Base-by-base conservation (phyloP, 1,140 invertebrate genomes). In the Euura lappo region DNA sequence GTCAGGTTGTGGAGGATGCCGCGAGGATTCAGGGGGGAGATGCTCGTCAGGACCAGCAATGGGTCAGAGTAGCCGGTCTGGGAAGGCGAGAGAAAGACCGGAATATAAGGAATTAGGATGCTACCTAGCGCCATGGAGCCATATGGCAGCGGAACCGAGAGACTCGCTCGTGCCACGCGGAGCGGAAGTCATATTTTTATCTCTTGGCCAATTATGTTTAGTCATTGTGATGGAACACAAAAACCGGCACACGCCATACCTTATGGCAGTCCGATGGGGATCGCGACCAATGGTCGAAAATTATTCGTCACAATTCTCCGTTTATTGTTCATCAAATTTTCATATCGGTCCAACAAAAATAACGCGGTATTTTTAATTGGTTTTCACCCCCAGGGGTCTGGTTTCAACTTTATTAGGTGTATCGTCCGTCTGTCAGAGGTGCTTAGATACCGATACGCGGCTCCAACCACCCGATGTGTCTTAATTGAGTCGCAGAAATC, bases 161-260 rank as follows among this genome's bases (percentile, higher is more conserved):
- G 51, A n/a, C 51, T 60, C 51, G 51, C 13, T 8, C 51, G 28
- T 28, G 28, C 28, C 28, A 28, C 51, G 13, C 51, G 51, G 8
- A 60, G 51, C 51, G 51, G 51, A 60, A 60, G 51, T 60, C 51
- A 60, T 60, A 60, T 60, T 60, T 60, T 60, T 60, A 60, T 60
- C 51, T 60, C 51, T 60, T 60, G 51, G 13, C 51, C 51, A 60
- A 60, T 60, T 60, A 60, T 60, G 51, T 60, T 60, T 60, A 60
- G 51, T 60, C 51, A 60, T 60, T 60, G 51, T 60, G 51, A 60
- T 60, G 51, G 51, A 60, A 60, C 51, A 60, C 51, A 11, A n/a
- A 60, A 60, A 60, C 51, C 10, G 51, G 51, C 51, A 60, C 51
- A 60, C 51, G 51, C 51, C 51, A 60, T 60, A 60, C 51, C 51